phyloP scores from a whole-genome alignment of 2,113 vertebrate species.

The Cololabis saira region DNA sequence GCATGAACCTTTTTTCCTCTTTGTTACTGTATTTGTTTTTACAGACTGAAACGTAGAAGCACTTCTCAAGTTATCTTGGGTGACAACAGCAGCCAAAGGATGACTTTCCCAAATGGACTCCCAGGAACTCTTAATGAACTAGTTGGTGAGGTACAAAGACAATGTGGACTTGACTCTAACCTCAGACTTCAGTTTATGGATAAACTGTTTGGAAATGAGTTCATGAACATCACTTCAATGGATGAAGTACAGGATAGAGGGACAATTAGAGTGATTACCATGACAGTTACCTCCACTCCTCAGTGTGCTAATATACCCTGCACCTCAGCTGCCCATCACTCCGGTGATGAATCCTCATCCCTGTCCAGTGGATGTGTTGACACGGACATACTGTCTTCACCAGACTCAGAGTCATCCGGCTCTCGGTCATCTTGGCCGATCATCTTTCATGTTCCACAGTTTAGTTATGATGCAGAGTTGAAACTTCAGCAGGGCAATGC shows the following conservation, averaged over 20 bases:
- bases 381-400: constrained; percentile 4
- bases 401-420: background rate
- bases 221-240: background rate
- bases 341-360: too few species aligned
- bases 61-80: background rate
- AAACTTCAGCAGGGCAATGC: background rate
- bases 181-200: background rate
- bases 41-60: background rate
- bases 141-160: too few species aligned
- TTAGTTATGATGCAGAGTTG: constrained; percentile 3
- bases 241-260: background rate
- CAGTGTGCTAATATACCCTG: background rate
- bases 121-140: too few species aligned
- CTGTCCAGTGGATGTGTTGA: too few species aligned
- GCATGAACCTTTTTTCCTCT: too few species aligned
- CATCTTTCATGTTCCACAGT: background rate
- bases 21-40: background rate
- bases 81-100: background rate
- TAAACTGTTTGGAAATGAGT: background rate
- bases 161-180: background rate
- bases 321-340: background rate
- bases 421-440: background rate
- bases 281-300: too few species aligned
- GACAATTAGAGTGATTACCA: constrained; percentile 46
- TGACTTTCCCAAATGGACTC: too few species aligned